Evolutionary conservation across 2,888 invertebrate species (phyloP).

Genomic region (Aphodius granarius): DNA sequence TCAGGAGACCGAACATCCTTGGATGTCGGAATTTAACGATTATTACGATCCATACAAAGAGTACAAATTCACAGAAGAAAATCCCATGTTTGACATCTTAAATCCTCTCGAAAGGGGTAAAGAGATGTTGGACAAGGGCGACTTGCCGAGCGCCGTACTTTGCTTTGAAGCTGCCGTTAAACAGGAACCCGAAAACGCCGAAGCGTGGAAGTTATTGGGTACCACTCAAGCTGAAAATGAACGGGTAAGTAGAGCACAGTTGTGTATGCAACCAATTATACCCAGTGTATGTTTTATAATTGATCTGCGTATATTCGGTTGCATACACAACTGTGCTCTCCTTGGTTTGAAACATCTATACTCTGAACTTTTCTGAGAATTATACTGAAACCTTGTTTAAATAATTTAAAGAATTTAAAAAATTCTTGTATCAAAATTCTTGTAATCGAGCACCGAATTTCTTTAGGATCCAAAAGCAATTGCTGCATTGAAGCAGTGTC

Average conservation of each 20-base stretch:
- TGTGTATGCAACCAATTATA: not conserved
- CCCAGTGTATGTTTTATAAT: too few relatives aligned
- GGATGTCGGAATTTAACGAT: constrained; percentile 70
- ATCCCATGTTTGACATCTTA: constrained; percentile 76
- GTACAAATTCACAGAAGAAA: constrained; percentile 72
- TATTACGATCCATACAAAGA: constrained; percentile 64
- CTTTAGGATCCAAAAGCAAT: constrained; percentile 84
- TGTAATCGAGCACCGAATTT: constrained; percentile 14
- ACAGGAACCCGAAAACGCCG: constrained; percentile 74
- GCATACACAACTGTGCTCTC: too few relatives aligned
- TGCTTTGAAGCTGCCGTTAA: constrained; percentile 96
- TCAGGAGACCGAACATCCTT: constrained; percentile 68
- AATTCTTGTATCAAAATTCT: not conserved
- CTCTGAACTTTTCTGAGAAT: too few relatives aligned
- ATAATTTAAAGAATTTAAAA: too few relatives aligned
- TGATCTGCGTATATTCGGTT: too few relatives aligned
- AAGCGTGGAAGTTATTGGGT: constrained; percentile 87
- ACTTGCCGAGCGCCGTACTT: constrained; percentile 92
- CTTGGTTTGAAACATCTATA: too few relatives aligned
- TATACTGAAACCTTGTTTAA: too few relatives aligned
- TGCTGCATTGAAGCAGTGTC: constrained; percentile 83
- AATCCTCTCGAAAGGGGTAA: constrained; percentile 87
- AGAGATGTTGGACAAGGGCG: constrained; percentile 79
- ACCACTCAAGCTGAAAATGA: constrained; percentile 98
- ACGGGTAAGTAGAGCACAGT: constrained; percentile 57